Conservation (phyloP, 2,888 invertebrate genomes). For the Ernsta delagoae region DNA sequence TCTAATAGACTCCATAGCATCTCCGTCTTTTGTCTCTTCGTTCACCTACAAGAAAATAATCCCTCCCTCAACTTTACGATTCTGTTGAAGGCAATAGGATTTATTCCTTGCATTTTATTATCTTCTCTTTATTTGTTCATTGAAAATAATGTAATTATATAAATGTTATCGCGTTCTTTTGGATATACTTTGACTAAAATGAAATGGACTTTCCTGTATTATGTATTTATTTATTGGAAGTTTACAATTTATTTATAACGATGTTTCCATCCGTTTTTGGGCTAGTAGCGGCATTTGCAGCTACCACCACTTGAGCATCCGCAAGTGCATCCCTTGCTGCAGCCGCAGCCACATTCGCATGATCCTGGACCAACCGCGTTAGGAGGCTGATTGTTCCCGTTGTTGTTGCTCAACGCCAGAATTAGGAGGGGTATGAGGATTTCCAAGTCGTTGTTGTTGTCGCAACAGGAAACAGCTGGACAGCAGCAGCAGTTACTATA, state of each 20-base stretch:
- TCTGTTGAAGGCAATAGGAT: too few species aligned
- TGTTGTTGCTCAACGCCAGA: conserved; percentile 46
- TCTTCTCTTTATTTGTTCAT: too few species aligned
- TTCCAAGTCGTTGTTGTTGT: conserved; percentile 52
- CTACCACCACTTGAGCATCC: conserved; percentile 38
- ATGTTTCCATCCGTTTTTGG: not conserved
- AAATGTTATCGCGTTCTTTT: too few species aligned
- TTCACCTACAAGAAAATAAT: too few species aligned
- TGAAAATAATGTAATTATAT: too few species aligned
- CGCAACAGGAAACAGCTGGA: conserved; percentile 31
- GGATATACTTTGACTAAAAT: too few species aligned
- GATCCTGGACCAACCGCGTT: not conserved
- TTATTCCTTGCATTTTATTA: too few species aligned
- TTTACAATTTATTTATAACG: too few species aligned
- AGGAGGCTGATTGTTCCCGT: conserved; percentile 34
- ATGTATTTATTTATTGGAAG: not conserved
- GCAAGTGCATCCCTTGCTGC: conserved; percentile 40
- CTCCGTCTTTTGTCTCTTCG: too few species aligned
- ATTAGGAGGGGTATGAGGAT: conserved; percentile 56
- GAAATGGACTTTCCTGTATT: too few species aligned
- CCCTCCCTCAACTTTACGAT: too few species aligned
- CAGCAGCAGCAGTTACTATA: conserved; percentile 25
- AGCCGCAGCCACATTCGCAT: conserved; percentile 42
- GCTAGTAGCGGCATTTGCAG: not conserved
- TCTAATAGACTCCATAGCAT: too few species aligned